These are phyloP conservation scores for Dolichomitus sp. DNA, from an alignment of 2,888 invertebrate genomes.

Conservation along the genomic window DNA sequence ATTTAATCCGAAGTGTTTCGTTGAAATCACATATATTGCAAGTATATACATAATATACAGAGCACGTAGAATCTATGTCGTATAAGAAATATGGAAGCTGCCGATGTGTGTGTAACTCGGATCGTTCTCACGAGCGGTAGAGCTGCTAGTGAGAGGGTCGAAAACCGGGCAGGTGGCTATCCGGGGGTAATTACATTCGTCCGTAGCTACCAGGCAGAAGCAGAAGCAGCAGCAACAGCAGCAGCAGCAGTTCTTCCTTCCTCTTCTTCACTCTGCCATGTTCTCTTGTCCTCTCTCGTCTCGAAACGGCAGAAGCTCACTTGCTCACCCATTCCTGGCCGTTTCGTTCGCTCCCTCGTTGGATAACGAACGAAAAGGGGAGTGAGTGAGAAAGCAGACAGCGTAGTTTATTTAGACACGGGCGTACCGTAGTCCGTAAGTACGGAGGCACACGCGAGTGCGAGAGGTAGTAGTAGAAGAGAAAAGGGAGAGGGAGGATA, in stretches of 20 bases:
- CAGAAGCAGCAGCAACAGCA: slow-evolving; percentile 12
- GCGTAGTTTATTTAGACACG: slow-evolving; percentile 73
- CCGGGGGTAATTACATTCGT: slow-evolving; percentile 73
- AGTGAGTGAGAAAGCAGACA: slow-evolving; percentile 56
- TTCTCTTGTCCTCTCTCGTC: slow-evolving; percentile 47
- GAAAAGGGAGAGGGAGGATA: slow-evolving; percentile 9
- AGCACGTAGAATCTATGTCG: slow-evolving; percentile 4
- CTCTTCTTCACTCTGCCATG: slow-evolving; percentile 27
- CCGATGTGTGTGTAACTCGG: slow-evolving; percentile 31
- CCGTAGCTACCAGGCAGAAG: slow-evolving; percentile 42
- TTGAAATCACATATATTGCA: not conserved
- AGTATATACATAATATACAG: slow-evolving; percentile 1
- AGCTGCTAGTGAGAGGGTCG: slow-evolving; percentile 36
- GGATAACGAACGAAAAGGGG: slow-evolving; percentile 31
- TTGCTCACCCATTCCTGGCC: slow-evolving; percentile 39
- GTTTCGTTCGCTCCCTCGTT: slow-evolving; percentile 25
- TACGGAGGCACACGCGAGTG: slow-evolving; percentile 29
- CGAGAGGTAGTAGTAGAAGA: slow-evolving; percentile 20
- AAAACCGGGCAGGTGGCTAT: slow-evolving; percentile 58
- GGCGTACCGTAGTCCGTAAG: slow-evolving; percentile 48
- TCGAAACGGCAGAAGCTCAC: slow-evolving; percentile 47
- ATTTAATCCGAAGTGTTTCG: not conserved
- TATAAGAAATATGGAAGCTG: not conserved
- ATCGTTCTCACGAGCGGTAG: slow-evolving; percentile 31
- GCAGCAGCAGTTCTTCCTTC: slow-evolving; percentile 35